These are phyloP conservation scores for Hypanus sabinus DNA, from an alignment of 2,113 vertebrate genomes.

Conservation along the genomic window DNA sequence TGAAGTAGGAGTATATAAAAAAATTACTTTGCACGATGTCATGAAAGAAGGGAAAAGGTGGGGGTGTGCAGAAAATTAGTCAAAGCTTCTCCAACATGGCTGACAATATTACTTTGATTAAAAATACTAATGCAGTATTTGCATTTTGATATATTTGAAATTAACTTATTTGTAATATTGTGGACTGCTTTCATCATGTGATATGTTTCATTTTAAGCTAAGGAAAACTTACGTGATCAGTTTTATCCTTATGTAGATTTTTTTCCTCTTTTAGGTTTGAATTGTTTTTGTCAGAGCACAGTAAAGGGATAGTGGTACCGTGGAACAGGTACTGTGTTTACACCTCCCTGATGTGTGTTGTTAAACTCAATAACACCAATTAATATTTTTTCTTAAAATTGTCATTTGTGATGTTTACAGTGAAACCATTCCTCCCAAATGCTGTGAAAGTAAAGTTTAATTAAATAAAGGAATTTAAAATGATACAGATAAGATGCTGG, in stretches of 20 bases:
- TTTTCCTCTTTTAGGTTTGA: constrained; percentile 35
- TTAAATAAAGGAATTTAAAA: constrained; percentile 11
- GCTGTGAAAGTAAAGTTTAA: background rate
- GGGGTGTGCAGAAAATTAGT: constrained; percentile 56
- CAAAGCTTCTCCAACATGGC: constrained; percentile 81
- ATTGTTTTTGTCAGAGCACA: constrained; percentile 33
- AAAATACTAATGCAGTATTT: constrained; percentile 43
- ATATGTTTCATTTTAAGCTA: background rate
- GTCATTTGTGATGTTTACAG: background rate
- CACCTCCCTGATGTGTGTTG: background rate
- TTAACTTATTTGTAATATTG: background rate
- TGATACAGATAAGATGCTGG: background rate
- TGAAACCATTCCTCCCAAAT: background rate
- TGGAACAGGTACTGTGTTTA: constrained; percentile 36
- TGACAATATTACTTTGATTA: constrained; percentile 66
- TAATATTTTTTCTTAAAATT: background rate
- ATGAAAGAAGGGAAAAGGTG: constrained; percentile 53
- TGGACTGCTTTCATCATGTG: background rate
- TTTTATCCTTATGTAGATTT: constrained; percentile 37
- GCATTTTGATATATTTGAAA: background rate
- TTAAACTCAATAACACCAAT: background rate
- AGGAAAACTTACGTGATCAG: constrained; percentile 18
- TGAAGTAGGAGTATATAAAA: background rate
- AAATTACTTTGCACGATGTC: constrained; percentile 12
- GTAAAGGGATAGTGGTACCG: background rate